Evolutionary conservation across 2,113 vertebrate genomes (phyloP).

Genomic region (Muscicapa adusta): DNA sequence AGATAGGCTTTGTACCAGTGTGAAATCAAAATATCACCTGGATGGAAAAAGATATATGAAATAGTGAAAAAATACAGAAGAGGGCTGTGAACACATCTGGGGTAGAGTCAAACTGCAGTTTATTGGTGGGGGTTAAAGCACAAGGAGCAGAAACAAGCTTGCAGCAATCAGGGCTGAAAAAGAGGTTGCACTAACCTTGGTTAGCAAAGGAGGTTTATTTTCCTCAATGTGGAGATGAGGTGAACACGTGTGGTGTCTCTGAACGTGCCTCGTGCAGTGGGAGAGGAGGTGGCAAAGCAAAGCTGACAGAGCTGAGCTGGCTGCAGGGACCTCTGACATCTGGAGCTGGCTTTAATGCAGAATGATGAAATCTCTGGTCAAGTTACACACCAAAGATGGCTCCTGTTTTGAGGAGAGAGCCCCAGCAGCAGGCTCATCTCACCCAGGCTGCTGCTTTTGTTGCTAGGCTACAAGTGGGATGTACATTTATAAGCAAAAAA

Average conservation of each 20-base stretch:
- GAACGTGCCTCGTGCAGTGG: accelerated
- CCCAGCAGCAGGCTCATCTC: slow-evolving; percentile 46
- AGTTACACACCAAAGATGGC: slow-evolving; percentile 61
- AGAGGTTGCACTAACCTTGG: background rate
- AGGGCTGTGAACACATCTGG: background rate
- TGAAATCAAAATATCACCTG: background rate
- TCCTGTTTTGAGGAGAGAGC: slow-evolving; percentile 56
- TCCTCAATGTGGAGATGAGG: background rate
- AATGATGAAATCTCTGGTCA: slow-evolving; percentile 57
- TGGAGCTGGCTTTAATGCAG: slow-evolving; percentile 6
- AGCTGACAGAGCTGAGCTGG: background rate
- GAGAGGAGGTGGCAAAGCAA: background rate
- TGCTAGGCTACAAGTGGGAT: slow-evolving; percentile 63
- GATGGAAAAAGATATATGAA: background rate
- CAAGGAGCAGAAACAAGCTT: background rate
- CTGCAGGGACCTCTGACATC: background rate
- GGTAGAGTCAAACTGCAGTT: background rate
- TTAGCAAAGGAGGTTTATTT: background rate
- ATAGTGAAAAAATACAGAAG: background rate
- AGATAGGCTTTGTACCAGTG: background rate
- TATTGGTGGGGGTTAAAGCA: background rate
- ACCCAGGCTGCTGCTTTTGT: slow-evolving; percentile 50
- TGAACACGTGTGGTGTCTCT: accelerated
- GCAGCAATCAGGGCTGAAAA: background rate
- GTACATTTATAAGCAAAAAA: slow-evolving; percentile 15